Conservation (phyloP, 2,797 vertebrate genomes). For the Amblyraja radiata region DNA sequence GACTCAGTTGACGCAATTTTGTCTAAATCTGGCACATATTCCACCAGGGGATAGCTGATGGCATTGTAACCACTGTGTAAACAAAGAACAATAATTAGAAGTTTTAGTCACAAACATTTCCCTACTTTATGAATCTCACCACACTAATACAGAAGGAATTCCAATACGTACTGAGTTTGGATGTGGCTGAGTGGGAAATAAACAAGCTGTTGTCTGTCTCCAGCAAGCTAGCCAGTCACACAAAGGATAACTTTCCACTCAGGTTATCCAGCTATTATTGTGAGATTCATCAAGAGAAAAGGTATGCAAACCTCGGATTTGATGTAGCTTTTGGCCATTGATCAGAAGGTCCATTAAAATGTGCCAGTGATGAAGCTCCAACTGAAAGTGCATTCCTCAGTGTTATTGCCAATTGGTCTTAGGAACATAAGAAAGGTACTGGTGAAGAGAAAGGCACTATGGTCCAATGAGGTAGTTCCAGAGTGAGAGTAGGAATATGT, state of each 20-base stretch:
- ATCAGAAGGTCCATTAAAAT: background rate
- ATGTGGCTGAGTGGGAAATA: background rate
- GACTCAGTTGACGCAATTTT: constrained; percentile 47
- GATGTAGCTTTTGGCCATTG: background rate
- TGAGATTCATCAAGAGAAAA: background rate
- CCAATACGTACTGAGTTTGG: background rate
- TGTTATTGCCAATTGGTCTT: background rate
- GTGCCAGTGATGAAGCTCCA: background rate
- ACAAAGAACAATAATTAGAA: constrained; percentile 43
- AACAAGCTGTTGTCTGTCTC: background rate
- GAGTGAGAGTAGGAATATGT: background rate
- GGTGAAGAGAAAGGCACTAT: background rate
- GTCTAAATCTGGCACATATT: constrained; percentile 45
- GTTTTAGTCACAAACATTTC: constrained; percentile 39
- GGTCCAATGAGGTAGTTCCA: background rate
- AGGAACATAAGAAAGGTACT: background rate
- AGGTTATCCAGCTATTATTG: background rate
- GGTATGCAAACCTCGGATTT: background rate
- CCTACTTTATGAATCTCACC: background rate
- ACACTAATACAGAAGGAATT: background rate
- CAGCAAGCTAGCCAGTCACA: background rate
- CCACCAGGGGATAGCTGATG: constrained; percentile 58
- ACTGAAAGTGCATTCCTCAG: background rate
- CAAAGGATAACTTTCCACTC: background rate
- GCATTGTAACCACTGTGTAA: constrained; percentile 55